phyloP scores from a whole-genome alignment of 2,113 vertebrate species.

The Pygoscelis adeliae region DNA sequence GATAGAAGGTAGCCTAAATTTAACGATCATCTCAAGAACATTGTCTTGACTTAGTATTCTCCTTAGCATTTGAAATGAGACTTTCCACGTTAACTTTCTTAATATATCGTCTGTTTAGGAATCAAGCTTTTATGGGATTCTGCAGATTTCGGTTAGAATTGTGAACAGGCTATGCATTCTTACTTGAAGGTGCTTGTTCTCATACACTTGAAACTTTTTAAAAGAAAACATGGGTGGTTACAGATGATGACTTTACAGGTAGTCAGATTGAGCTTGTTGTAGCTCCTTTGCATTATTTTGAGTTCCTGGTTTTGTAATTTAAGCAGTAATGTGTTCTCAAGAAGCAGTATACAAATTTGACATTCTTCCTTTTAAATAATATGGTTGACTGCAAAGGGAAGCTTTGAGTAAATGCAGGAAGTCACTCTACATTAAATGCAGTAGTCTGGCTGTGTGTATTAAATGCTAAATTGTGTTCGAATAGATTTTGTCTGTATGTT shows the following conservation, averaged over 20 bases:
- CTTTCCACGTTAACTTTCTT: not conserved
- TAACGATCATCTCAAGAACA: not conserved
- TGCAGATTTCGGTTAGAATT: not conserved
- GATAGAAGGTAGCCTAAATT: not conserved
- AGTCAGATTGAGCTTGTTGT: not conserved
- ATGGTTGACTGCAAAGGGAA: not conserved
- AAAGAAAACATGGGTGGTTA: fast-evolving
- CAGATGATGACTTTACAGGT: not conserved
- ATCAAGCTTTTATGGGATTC: not conserved
- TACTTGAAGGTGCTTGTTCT: not conserved
- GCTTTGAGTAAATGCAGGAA: not conserved
- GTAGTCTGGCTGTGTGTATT: not conserved
- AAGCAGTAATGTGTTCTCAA: not conserved
- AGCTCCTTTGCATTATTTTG: not conserved
- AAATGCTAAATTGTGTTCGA: not conserved
- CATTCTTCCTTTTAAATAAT: not conserved
- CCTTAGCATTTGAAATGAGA: not conserved
- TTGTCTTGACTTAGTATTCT: not conserved
- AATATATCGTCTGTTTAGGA: not conserved
- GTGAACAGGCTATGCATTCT: not conserved
- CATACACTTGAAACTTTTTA: not conserved
- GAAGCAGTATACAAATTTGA: not conserved
- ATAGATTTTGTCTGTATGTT: not conserved
- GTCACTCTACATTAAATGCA: not conserved
- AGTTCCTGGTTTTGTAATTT: not conserved